Percentiles rank a stretch among this genome's conserved stretches.
Evolutionary conservation across 2,113 vertebrate genomes (phyloP).

Genomic region (Apodemus speciosus): DNA sequence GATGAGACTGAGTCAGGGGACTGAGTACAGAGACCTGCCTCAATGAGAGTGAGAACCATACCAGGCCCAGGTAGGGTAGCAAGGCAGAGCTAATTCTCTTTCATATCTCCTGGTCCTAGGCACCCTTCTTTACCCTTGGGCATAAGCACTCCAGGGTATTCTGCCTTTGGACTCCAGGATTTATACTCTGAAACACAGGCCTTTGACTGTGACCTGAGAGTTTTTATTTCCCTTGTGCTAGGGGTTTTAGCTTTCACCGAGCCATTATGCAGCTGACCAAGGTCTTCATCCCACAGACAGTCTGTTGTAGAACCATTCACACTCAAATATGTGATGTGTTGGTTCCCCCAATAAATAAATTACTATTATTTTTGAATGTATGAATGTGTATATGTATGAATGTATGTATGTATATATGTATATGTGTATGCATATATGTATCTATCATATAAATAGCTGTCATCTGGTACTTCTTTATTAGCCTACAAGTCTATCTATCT

Average conservation of each 20-base stretch:
- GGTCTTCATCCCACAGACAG: neutral
- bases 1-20: neutral
- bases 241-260: neutral
- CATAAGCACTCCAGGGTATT: neutral
- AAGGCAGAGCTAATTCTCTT: neutral
- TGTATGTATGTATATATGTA: neutral
- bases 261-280: neutral
- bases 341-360: neutral
- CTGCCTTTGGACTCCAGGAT: neutral
- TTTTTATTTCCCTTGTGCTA: neutral
- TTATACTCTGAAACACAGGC: neutral
- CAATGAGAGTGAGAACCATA: too few species aligned
- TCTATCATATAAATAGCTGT: neutral
- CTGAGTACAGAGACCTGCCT: neutral
- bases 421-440: too few species aligned
- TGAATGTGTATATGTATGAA: neutral
- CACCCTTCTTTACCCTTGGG: neutral
- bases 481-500: neutral
- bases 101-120: too few species aligned
- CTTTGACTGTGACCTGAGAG: neutral
- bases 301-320: neutral
- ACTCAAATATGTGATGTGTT: neutral
- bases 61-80: too few species aligned
- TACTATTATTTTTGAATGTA: too few species aligned
- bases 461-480: neutral